Percentiles rank a stretch among this genome's conserved stretches.
phyloP scores from a whole-genome alignment of 2,888 invertebrate genomes.

The Fragum whitleyi region DNA sequence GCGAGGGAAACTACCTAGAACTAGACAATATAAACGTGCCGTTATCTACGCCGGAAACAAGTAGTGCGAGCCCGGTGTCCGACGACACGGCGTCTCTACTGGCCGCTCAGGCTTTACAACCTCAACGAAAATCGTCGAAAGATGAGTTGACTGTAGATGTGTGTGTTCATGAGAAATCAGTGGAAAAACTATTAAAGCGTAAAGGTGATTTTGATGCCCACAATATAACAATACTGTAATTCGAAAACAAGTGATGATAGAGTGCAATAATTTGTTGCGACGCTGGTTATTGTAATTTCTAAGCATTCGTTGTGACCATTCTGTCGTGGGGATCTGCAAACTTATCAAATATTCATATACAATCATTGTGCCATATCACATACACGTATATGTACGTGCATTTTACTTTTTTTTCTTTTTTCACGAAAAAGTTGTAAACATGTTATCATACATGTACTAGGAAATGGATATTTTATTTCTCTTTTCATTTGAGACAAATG shows the following conservation, averaged over 20 bases:
- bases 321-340: too few species aligned
- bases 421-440: too few species aligned
- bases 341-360: too few species aligned
- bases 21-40: constrained; percentile 83
- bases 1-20: constrained; percentile 81
- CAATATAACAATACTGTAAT: constrained; percentile 62
- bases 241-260: neutral
- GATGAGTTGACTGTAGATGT: constrained; percentile 73
- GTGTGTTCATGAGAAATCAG: constrained; percentile 75
- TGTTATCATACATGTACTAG: too few species aligned
- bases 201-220: constrained; percentile 68
- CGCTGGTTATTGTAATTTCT: too few species aligned
- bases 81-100: constrained; percentile 67
- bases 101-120: constrained; percentile 62
- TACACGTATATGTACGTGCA: too few species aligned
- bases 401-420: too few species aligned
- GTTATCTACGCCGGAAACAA: constrained; percentile 77
- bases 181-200: constrained; percentile 70
- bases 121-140: constrained; percentile 59
- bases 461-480: too few species aligned
- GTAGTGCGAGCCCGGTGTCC: constrained; percentile 71
- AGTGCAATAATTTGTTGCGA: too few species aligned
- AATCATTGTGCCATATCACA: too few species aligned
- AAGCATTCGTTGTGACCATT: too few species aligned
- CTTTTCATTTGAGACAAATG: too few species aligned